Percentiles rank a stretch among this genome's conserved stretches.
These are phyloP conservation scores for Cryptotis parvus DNA, from an alignment of 2,113 vertebrate species.

Conservation along the genomic window DNA sequence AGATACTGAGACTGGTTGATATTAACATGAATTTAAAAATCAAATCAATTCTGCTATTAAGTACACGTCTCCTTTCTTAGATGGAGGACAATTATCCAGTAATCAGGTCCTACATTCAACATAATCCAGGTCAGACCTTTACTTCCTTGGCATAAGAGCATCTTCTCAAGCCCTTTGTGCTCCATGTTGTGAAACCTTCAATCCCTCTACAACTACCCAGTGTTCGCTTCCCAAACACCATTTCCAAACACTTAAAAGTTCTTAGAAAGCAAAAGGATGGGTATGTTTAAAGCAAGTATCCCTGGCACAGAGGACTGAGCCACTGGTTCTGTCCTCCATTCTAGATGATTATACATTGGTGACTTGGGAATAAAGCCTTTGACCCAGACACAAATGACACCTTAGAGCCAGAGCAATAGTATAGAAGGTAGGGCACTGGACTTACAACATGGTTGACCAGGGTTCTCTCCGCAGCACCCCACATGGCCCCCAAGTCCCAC, in stretches of 20 bases:
- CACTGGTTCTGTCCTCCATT: background rate
- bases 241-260: background rate
- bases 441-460: too few species aligned
- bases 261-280: background rate
- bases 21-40: background rate
- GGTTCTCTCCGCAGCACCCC: too few species aligned
- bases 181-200: background rate
- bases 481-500: too few species aligned
- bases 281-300: background rate
- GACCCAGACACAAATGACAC: background rate
- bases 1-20: background rate
- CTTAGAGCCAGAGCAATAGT: too few species aligned
- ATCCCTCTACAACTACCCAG: background rate
- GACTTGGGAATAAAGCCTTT: background rate
- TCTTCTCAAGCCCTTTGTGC: conserved; percentile 35
- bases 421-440: too few species aligned
- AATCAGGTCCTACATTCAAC: background rate
- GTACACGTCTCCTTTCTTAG: background rate
- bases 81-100: background rate
- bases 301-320: background rate
- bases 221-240: background rate
- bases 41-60: background rate
- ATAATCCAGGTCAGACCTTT: background rate
- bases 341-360: background rate
- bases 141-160: background rate